Base-by-base conservation (phyloP, 2,113 vertebrate genomes). In the Tachysurus fulvidraco region DNA sequence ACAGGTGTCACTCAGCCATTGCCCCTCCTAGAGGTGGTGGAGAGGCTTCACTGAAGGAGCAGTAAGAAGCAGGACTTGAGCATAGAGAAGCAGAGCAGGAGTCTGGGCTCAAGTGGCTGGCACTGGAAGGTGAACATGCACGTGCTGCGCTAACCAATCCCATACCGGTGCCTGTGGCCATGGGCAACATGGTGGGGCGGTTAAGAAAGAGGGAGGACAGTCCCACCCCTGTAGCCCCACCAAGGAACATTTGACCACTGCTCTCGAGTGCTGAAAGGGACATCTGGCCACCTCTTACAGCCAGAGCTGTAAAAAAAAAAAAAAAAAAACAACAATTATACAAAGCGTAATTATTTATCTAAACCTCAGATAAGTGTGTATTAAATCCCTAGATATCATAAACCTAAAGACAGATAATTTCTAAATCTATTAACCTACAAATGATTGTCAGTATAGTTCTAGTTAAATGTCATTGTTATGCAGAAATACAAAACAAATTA, bases 191-290 rank as follows among this genome's bases (percentile, higher is more conserved):
- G 81, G 95, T 94, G 1, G 96, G 95, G 3, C 94, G 96, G 93
- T 96, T 98, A 90, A 98, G 93, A 95, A 98, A 98, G 89, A 97
- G 95, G 30, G 96, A 95, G 0, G 93, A 90, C 87, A 97, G 94
- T 69, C 95, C 95, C 73, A 93, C 92, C 1, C 93, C 91, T 64
- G 95, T 94, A 0, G 89, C 88, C 9, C 95, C 95, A 23, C 95
- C 94, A 88, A 97, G 94, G 81, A 97, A 93, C 94, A 98, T 93
- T 92, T 96, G 96, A 86, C 95, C 94, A 28, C 94, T 94, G 84
- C 93, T 91, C 36, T 98, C 97, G 84, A 97, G 96, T 93, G 95
- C 92, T 93, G 96, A 96, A 93, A 97, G 93, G 78, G 96, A 88
- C 92, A 97, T 95, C 91, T 96, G 96, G 86, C 96, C 96, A 91